Conservation (phyloP, 30 jellyfish, hydroid and myxozoan species). For the Cassiopea xamachana region DNA sequence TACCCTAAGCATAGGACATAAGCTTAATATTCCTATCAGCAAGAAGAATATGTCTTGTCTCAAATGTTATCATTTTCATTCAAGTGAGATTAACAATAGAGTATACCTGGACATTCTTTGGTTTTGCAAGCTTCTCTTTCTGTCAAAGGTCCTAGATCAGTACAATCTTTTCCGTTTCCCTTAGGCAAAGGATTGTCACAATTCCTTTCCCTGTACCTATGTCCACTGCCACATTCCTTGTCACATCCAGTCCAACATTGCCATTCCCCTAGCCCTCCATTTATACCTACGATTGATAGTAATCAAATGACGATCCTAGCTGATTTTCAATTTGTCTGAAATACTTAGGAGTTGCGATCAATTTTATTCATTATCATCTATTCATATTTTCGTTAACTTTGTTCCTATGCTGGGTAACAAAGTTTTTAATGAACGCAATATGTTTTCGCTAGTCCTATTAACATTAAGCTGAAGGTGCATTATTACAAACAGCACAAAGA, state of each 20-base stretch:
- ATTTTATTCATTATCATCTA: too few species aligned
- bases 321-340: too few species aligned
- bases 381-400: too few species aligned
- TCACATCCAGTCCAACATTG: constrained; percentile 57
- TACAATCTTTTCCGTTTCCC: constrained; percentile 41
- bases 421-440: too few species aligned
- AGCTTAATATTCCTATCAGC: too few species aligned
- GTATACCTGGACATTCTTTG: constrained; percentile 61
- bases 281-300: not conserved
- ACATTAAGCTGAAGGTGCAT: too few species aligned
- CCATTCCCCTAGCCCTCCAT: constrained; percentile 40
- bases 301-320: not conserved
- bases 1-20: too few species aligned
- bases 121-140: constrained; percentile 40
- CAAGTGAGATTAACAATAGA: not conserved
- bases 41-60: not conserved
- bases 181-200: constrained; percentile 53
- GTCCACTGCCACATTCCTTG: constrained; percentile 70
- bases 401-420: too few species aligned
- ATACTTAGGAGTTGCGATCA: too few species aligned
- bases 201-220: constrained; percentile 34
- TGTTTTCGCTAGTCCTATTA: too few species aligned
- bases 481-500: too few species aligned
- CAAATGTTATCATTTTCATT: not conserved
- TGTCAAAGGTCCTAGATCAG: constrained; percentile 33